phyloP scores from a whole-genome alignment of 2,888 invertebrate species.

The Cosmorhoe ocellata region DNA sequence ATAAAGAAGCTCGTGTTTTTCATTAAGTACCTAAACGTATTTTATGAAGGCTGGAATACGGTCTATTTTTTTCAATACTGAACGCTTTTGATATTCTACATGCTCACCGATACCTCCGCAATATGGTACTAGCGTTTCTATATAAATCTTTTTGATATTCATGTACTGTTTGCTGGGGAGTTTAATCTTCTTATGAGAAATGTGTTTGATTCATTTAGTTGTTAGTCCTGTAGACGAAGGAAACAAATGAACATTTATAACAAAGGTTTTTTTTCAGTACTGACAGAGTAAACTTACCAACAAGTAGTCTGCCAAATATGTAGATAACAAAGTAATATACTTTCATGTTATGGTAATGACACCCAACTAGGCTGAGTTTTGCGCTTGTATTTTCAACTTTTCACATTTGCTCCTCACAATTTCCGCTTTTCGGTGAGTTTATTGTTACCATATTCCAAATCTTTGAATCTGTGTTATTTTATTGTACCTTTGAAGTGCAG shows the following conservation, averaged over 20 bases:
- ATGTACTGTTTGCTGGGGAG: not conserved
- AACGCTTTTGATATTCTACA: not conserved
- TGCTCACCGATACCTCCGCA: not conserved
- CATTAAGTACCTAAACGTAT: constrained; percentile 1
- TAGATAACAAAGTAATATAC: constrained; percentile 39
- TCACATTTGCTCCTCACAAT: constrained; percentile 62
- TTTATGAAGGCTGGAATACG: not conserved
- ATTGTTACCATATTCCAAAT: constrained; percentile 34
- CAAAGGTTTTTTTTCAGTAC: constrained; percentile 1
- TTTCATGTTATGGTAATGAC: constrained; percentile 47
- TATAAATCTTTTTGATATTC: not conserved
- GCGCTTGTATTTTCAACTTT: constrained; percentile 55
- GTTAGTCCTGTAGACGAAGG: not conserved
- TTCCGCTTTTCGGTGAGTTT: constrained; percentile 47
- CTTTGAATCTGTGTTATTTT: constrained; percentile 31
- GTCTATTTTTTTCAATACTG: not conserved
- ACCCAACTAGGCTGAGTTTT: constrained; percentile 42
- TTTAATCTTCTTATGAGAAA: too few species aligned
- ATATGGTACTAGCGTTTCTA: not conserved
- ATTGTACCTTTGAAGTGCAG: constrained; percentile 17
- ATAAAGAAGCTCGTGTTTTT: not conserved
- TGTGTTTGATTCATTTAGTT: not conserved
- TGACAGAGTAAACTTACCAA: constrained; percentile 22
- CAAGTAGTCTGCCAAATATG: constrained; percentile 28
- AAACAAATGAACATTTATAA: too few species aligned